A percentile compares a stretch with the other conserved stretches of the same genome.
Conservation (phyloP, 2,113 vertebrate species). For the Myrmecophaga tridactyla region DNA sequence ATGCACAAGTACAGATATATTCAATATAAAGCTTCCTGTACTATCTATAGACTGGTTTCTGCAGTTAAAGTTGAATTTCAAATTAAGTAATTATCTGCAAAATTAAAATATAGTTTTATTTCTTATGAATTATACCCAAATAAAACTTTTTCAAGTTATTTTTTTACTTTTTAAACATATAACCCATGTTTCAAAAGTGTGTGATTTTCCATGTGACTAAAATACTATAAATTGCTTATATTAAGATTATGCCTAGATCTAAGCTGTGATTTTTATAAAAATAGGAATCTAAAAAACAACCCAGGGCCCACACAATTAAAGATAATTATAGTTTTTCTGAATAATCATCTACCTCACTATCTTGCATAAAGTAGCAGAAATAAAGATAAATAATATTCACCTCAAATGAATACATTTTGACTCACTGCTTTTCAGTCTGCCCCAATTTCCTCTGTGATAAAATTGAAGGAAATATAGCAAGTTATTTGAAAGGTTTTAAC, state of each 20-base stretch:
- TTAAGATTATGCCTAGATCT: background rate
- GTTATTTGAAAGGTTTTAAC: background rate
- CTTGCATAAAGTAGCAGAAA: background rate
- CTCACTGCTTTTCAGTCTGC: background rate
- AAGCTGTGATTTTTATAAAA: background rate
- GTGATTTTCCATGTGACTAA: background rate
- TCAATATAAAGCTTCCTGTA: background rate
- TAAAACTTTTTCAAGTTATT: no score
- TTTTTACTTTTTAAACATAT: background rate
- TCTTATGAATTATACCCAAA: background rate
- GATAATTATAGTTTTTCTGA: background rate
- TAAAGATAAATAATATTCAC: background rate
- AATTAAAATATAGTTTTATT: background rate
- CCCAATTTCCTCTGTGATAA: background rate
- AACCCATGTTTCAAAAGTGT: background rate
- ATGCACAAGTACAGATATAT: background rate
- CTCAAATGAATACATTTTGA: background rate
- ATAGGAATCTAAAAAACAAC: background rate
- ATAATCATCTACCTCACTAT: background rate
- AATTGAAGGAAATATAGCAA: background rate
- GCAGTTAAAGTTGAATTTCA: background rate
- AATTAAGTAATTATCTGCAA: background rate
- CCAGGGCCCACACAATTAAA: background rate
- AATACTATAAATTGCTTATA: background rate
- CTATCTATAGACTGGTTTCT: background rate